Evolutionary conservation across 2,888 invertebrate species (phyloP).

Genomic region (Latrodectus hesperus): DNA sequence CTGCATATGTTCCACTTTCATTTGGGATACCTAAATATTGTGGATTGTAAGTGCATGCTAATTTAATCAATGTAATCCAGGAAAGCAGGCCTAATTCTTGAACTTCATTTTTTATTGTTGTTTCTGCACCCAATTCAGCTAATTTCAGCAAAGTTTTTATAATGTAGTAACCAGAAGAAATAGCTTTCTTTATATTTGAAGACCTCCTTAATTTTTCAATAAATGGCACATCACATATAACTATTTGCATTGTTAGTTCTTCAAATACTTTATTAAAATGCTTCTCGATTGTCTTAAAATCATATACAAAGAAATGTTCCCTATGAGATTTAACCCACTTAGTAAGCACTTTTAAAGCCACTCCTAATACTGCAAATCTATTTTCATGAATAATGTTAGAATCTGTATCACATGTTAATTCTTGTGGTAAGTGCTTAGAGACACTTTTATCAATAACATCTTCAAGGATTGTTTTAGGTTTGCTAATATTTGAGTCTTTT

Average conservation of each 20-base stretch:
- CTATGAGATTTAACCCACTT: constrained; percentile 45
- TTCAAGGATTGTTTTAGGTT: constrained; percentile 24
- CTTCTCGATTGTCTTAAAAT: constrained; percentile 19
- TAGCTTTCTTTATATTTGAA: constrained; percentile 19
- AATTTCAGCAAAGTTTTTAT: constrained; percentile 36
- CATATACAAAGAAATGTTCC: constrained; percentile 16
- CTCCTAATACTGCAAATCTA: constrained; percentile 27
- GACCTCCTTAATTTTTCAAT: constrained; percentile 15
- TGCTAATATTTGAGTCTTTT: neutral
- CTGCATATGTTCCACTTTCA: neutral
- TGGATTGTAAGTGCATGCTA: constrained; percentile 61
- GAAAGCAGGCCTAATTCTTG: constrained; percentile 52
- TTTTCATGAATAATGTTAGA: constrained; percentile 1
- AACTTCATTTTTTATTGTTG: neutral
- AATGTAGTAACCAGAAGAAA: constrained; percentile 42
- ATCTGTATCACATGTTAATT: constrained; percentile 12
- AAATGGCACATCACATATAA: constrained; percentile 3
- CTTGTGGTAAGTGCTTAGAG: constrained; percentile 1
- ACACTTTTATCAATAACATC: constrained; percentile 31
- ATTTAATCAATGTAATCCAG: constrained; percentile 57
- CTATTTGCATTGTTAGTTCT: neutral
- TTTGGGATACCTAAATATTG: constrained; percentile 43
- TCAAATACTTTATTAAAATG: constrained; percentile 24
- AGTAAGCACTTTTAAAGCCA: constrained; percentile 23
- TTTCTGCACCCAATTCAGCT: neutral